Conservation (phyloP, 2,888 invertebrate genomes). For the Drosophila peninsularis region DNA sequence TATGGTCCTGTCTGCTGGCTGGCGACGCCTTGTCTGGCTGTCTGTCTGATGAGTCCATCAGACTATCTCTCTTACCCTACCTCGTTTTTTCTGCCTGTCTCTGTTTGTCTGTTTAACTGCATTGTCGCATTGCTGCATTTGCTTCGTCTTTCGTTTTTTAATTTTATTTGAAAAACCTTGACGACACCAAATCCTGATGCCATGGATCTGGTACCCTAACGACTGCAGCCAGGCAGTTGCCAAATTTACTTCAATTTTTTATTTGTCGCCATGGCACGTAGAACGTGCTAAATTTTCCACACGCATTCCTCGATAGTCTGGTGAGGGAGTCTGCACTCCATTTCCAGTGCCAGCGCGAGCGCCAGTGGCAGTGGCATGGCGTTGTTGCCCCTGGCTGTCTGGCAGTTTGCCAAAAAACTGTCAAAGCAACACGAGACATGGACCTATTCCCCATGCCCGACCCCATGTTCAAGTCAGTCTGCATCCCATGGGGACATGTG, state of each 20-base stretch:
- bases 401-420: constrained; percentile 76
- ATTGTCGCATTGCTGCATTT: constrained; percentile 72
- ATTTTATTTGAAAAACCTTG: constrained; percentile 52
- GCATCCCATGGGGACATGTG: constrained; percentile 50
- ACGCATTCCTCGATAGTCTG: constrained; percentile 67
- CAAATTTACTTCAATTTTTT: constrained; percentile 79
- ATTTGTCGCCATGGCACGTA: constrained; percentile 73
- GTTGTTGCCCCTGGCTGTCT: constrained; percentile 46
- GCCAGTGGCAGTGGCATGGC: constrained; percentile 41
- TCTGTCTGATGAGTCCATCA: constrained; percentile 27
- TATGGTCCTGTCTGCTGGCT: constrained; percentile 27
- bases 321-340: constrained; percentile 39
- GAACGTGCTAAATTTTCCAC: constrained; percentile 78
- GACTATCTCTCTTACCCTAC: too few species aligned
- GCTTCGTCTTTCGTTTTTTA: constrained; percentile 21
- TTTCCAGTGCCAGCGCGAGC: constrained; percentile 19
- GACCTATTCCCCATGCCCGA: constrained; percentile 16
- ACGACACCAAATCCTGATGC: constrained; percentile 63
- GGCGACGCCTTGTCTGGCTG: constrained; percentile 49
- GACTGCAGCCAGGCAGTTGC: constrained; percentile 71
- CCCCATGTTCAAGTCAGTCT: constrained; percentile 34
- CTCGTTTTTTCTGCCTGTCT: background rate
- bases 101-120: constrained; percentile 50
- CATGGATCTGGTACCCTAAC: constrained; percentile 55
- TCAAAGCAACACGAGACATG: constrained; percentile 75